Base-by-base conservation (phyloP, 2,888 invertebrate species). In the Andrena chrysosceles region DNA sequence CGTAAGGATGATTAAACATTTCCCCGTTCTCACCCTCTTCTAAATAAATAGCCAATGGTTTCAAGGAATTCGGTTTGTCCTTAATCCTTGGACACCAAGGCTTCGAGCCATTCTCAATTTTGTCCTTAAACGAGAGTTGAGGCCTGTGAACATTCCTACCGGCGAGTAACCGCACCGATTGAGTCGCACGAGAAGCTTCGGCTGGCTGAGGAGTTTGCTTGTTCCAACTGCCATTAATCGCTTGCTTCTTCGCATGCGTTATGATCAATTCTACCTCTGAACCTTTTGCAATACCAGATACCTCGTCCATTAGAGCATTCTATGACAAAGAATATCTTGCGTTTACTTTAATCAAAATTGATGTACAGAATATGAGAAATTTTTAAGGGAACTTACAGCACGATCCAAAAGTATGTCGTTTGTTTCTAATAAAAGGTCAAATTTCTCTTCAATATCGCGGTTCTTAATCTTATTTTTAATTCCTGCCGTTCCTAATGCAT, bases 11-110 rank as follows among this genome's bases (percentile, higher is more conserved):
- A 83, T 97, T 97, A 91, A 77, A 95, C 91, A 89, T 74, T 64
- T 87, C 94, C 0, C 96, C 96, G 29, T 95, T 94, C 1, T 96
- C 96, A 77, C 95, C 95, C 90, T 96, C 96, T 85, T 97, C 96
- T 0, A 97, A 95, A 80, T 96, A 95, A 72, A 98, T 94, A 0
- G 97, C 96, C 10, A 98, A 94, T 0, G 98, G 98, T 91, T 97
- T 97, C 13, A 98, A 92, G 7, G 97, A 96, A 94, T 99, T 98
- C 0, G 98, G 99, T 93, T 99, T 99, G 35, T 97, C 96, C 67
- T 95, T 96, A 67, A 99, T 96, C 89, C 96, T 95, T 0, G 99
- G 99, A 68, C 96, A 95, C 96, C 99, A 99, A 0, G 98, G 96
- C 70, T 94, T 95, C 2, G 95, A 94, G 2, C 96, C 96, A 92